These are phyloP conservation scores for Stictocephala bisonia DNA, from an alignment of 2,888 invertebrate species.

Conservation along the genomic window DNA sequence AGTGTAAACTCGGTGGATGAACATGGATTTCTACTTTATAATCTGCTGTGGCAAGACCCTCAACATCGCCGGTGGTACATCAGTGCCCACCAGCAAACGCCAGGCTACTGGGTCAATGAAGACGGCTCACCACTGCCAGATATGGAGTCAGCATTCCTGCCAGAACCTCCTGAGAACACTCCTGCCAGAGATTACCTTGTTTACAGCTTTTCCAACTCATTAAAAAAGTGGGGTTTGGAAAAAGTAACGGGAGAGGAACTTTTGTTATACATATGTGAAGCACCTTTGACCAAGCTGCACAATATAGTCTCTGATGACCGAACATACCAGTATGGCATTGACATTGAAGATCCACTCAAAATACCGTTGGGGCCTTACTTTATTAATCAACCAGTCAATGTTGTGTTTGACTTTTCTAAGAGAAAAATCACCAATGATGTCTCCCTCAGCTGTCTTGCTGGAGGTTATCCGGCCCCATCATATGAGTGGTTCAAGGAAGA, in stretches of 20 bases:
- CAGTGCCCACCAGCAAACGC: constrained; percentile 79
- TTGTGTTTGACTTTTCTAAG: constrained; percentile 85
- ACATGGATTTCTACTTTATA: constrained; percentile 86
- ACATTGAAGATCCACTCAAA: constrained; percentile 81
- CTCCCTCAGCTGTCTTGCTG: constrained; percentile 82
- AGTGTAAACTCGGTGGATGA: constrained; percentile 86
- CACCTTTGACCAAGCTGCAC: constrained; percentile 77
- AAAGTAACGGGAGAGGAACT: constrained; percentile 82
- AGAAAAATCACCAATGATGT: constrained; percentile 76
- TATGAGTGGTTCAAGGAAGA: constrained; percentile 93
- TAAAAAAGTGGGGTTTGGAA: constrained; percentile 87
- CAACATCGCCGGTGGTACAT: constrained; percentile 90
- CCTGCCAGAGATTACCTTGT: constrained; percentile 76
- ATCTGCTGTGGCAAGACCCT: constrained; percentile 85
- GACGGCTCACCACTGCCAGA: constrained; percentile 84
- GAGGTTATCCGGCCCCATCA: constrained; percentile 88
- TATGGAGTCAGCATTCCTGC: constrained; percentile 85
- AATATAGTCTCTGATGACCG: constrained; percentile 79
- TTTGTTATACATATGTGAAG: constrained; percentile 89
- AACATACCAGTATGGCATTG: constrained; percentile 86
- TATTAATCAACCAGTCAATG: constrained; percentile 83
- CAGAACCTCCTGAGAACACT: constrained; percentile 67
- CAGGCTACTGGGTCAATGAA: constrained; percentile 85
- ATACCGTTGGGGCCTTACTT: constrained; percentile 92
- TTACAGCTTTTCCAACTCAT: constrained; percentile 74